phyloP scores from a whole-genome alignment of 2,113 vertebrate genomes.

The Hydrolagus affinis region DNA sequence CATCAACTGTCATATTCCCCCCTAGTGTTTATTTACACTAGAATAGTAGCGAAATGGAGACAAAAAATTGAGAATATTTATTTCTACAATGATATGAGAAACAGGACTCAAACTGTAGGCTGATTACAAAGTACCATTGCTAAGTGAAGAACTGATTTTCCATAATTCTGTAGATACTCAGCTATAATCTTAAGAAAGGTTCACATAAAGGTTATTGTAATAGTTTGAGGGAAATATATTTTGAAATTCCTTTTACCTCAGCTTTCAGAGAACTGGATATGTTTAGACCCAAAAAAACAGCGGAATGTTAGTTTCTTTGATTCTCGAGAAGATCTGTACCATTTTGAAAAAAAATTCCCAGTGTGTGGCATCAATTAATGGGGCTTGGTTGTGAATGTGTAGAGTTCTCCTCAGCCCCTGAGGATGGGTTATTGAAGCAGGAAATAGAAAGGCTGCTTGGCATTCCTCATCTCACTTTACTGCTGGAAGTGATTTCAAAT shows the following conservation, averaged over 20 bases:
- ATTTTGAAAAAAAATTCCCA: too few species aligned
- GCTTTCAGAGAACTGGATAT: neutral
- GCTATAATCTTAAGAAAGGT: neutral
- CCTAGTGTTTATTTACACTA: neutral
- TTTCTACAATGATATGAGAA: neutral
- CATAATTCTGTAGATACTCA: neutral
- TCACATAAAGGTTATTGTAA: neutral
- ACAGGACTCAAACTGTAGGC: neutral
- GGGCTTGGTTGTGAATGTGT: too few species aligned
- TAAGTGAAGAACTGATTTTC: neutral
- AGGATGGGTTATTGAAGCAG: too few species aligned
- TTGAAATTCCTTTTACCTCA: neutral
- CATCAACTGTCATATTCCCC: neutral
- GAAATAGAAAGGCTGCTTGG: too few species aligned
- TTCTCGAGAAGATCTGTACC: too few species aligned
- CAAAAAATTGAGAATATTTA: neutral
- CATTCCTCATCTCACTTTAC: too few species aligned
- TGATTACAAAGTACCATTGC: neutral
- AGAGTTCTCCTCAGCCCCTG: too few species aligned
- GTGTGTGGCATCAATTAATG: too few species aligned
- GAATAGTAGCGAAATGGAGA: neutral
- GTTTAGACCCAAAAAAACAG: neutral
- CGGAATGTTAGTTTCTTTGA: neutral
- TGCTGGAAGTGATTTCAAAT: too few species aligned
- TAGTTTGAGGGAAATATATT: too few species aligned